Base-by-base conservation (phyloP, 2,797 vertebrate genomes). In the Malacoraja senta region DNA sequence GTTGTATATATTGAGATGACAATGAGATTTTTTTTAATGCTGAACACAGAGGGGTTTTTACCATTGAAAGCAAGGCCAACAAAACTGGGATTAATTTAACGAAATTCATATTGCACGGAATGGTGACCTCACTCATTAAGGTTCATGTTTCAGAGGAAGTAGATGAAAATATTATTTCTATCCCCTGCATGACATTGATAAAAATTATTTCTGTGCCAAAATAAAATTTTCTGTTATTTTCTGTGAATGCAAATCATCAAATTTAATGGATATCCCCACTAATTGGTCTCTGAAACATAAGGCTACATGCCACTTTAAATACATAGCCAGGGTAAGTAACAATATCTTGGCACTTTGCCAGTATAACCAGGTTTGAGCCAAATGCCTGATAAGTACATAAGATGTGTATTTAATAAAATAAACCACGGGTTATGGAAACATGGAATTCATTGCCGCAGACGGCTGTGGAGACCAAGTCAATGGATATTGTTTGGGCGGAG, bases 211-310 rank as follows among this genome's bases (percentile, higher is more conserved):
- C 13, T 13, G 4, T 86, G 83, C 58, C 58, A 86, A 63, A 86
- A 63, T 63, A 86, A 63, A 63, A 86, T n/a, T n/a, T n/a, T n/a
- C 13, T 63, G 53, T n/a, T 63, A 86, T 7, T 86, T 86, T 86
- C 58, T n/a, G 83, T 86, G 58, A 29, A 86, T 86, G n/a, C 61
- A 86, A 58, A 86, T 86, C 83, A 86, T 63, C 63, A n/a, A 12
- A 10, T 61, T 63, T n/a, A 63, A 86, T 84, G 4, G 53, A 26
- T 86, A 61, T 86, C 29, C n/a, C 58, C 8, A 13, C 58, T 63
- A n/a, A 86, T 86, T 86, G 29, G 26, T 86, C 29, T 86, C 29
- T 8, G 29, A 86, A 86, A 15, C 83, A 86, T n/a, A 61, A 86
- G 26, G 83, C 3, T 61, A 86, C n/a, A 86, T 63, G 15, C 17